Base-by-base conservation (phyloP, 2,113 vertebrate species). In the Pseudopodoces humilis region DNA sequence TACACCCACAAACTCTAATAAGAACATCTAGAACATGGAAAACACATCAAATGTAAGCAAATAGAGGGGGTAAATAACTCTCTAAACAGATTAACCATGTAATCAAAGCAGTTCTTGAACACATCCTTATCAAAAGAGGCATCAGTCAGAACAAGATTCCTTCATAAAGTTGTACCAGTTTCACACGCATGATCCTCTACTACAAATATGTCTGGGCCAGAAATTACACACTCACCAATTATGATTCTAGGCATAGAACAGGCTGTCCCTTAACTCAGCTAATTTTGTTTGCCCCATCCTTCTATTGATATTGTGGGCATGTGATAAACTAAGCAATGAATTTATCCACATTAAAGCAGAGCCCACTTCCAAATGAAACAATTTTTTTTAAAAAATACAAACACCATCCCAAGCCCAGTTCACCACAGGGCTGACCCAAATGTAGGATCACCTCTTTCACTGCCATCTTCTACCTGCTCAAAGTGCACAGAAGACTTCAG, bases 41-140 rank as follows among this genome's bases (percentile, higher is more conserved):
- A 94, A 49, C 16, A 86, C 46, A 55, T 80, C 43, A 90, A 92
- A 69, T 11, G 7, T 68, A 86, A 91, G 62, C 60, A 91, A 60
- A 70, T 59, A 14, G 25, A 92, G 56, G 7, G 23, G 19, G 24
- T 19, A 77, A 89, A 65, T 39, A 79, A 37, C 21, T 41, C 16
- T 69, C 35, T 69, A 46, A 86, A 53, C 23, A 59, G 21, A 84
- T 35, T 78, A 90, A 64, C 37, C 19, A 53, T 10, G 12, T 39
- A 24, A 65, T 30, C 41, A 70, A 60, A 7, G 1, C 11, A 22
- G 28, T 68, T 75, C 31, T 78, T 39, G 30, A 78, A 89, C 0
- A 2, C 5, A 7, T 19, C 39, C 10, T 22, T 71, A 30, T 18
- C 15, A 60, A 53, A 88, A 85, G 75, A 85, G 15, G 8, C 14